These are phyloP conservation scores for Pseudomugil tenellus DNA, from an alignment of 2,797 vertebrate species.

Conservation along the genomic window DNA sequence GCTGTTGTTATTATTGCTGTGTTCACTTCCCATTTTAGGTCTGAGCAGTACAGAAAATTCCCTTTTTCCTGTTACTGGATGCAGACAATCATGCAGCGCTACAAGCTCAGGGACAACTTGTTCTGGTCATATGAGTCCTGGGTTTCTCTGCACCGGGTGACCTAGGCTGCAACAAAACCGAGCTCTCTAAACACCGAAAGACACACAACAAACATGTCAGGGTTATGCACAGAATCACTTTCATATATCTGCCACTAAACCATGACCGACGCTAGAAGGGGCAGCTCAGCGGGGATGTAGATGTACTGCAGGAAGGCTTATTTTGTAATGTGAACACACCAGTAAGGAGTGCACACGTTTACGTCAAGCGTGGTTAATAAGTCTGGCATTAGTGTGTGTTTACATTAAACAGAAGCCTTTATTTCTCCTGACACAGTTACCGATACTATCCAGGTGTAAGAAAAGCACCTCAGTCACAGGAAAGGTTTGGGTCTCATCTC, in stretches of 20 bases:
- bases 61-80: slow-evolving; percentile 3
- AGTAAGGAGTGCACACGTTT: not conserved
- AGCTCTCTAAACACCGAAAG: slow-evolving; percentile 60
- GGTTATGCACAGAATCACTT: slow-evolving; percentile 4
- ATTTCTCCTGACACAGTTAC: not conserved
- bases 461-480: not conserved
- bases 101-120: slow-evolving; percentile 29
- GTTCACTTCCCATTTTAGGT: not conserved
- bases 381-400: not conserved
- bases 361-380: not conserved
- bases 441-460: not conserved
- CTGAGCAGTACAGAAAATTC: not conserved
- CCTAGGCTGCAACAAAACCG: slow-evolving; percentile 35
- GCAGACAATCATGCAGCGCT: not conserved
- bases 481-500: not conserved
- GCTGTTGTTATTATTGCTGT: not conserved
- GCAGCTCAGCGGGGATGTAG: not conserved
- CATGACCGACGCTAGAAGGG: not conserved
- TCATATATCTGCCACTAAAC: not conserved
- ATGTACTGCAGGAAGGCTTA: not conserved
- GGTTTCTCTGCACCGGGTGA: slow-evolving; percentile 39
- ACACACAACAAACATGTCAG: slow-evolving; percentile 40
- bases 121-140: slow-evolving; percentile 4
- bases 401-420: not conserved
- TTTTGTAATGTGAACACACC: not conserved